These are phyloP conservation scores for Samia ricini DNA, from an alignment of 1,140 invertebrate species.

Conservation along the genomic window DNA sequence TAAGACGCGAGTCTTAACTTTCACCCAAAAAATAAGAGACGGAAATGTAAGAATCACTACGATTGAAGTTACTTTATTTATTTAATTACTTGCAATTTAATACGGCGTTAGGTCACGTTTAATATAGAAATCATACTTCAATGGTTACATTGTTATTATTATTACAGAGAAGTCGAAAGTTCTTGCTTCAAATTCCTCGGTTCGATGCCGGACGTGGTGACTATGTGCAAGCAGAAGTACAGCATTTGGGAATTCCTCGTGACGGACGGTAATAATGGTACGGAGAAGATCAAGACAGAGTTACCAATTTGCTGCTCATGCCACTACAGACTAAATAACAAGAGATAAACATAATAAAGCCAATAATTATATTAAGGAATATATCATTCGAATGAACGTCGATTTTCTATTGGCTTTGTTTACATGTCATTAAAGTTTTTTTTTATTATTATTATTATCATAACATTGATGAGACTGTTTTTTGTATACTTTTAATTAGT, in stretches of 20 bases:
- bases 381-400: background rate
- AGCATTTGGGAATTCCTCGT: slow-evolving; percentile 43
- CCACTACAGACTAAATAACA: slow-evolving; percentile 27
- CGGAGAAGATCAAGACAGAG: slow-evolving; percentile 27
- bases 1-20: no score
- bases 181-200: slow-evolving; percentile 33
- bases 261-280: slow-evolving; percentile 19
- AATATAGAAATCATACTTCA: background rate
- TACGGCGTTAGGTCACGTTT: background rate
- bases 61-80: no score
- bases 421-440: background rate
- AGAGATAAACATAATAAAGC: slow-evolving; percentile 2
- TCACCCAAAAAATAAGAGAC: no score
- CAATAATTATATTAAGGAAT: background rate
- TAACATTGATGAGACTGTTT: background rate
- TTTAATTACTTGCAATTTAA: no score
- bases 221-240: slow-evolving; percentile 41
- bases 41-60: no score
- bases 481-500: background rate
- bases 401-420: background rate
- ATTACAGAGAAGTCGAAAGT: slow-evolving; percentile 26
- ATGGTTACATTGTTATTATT: slow-evolving; percentile 7
- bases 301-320: slow-evolving; percentile 48
- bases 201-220: slow-evolving; percentile 13
- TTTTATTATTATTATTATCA: no score